phyloP scores from a whole-genome alignment of 53 echinoderm and acorn worm species.

The Holothuria leucospilota region DNA sequence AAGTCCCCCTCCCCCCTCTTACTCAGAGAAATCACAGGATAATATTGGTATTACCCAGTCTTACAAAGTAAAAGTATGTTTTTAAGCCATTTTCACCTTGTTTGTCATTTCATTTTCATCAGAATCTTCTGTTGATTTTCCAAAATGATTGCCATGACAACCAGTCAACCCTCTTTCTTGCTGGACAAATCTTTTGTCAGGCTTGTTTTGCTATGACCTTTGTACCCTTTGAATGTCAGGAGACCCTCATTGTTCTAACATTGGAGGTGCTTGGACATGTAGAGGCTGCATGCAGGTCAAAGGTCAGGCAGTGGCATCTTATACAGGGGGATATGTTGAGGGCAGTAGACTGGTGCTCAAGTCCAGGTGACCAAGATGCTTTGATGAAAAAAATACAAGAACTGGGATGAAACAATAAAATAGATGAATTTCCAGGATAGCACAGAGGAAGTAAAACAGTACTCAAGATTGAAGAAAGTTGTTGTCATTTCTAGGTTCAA shows the following conservation, averaged over 20 bases:
- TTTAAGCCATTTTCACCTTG: no score
- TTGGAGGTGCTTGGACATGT: conserved; percentile 8
- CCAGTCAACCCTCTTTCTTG: conserved; percentile 1
- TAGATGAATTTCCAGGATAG: not conserved
- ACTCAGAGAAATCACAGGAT: no score
- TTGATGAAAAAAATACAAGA: conserved; percentile 11
- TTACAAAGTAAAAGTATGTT: no score
- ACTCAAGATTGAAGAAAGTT: no score
- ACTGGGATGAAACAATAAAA: not conserved
- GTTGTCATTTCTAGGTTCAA: no score
- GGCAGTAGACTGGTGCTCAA: not conserved
- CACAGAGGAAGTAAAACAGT: not conserved
- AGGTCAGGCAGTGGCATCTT: conserved; percentile 14
- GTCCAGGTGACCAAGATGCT: not conserved
- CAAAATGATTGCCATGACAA: not conserved
- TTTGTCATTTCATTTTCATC: not conserved
- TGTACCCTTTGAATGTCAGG: not conserved
- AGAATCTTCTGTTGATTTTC: not conserved
- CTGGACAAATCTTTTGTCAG: conserved; percentile 25
- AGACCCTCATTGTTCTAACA: not conserved
- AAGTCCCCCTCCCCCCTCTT: no score
- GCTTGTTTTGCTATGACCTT: not conserved
- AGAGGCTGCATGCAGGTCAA: not conserved
- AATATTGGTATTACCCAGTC: no score
- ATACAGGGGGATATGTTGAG: conserved; percentile 5